phyloP scores from a whole-genome alignment of 1,140 invertebrate genomes.

The Hylaeus anthracinus region DNA sequence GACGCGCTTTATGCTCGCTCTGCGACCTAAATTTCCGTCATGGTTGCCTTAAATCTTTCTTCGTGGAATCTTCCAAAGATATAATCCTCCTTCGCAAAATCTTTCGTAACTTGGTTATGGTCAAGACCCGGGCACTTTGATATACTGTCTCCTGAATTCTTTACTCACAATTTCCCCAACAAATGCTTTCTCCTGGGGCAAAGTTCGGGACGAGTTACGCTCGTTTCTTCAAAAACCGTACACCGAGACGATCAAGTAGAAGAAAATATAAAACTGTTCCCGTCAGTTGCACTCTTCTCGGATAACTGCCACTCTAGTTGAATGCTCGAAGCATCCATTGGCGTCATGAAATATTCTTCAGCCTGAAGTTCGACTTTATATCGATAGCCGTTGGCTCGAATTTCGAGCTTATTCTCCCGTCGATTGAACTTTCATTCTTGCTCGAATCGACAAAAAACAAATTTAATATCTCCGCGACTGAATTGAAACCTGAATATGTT shows the following conservation, averaged over 20 bases:
- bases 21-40: constrained; percentile 10
- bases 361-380: neutral
- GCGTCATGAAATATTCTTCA: constrained; percentile 10
- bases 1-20: neutral
- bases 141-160: constrained; percentile 1
- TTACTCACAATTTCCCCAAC: neutral
- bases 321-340: neutral
- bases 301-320: neutral
- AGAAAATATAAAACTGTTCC: constrained; percentile 18
- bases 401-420: neutral
- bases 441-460: constrained; percentile 14
- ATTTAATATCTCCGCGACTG: neutral
- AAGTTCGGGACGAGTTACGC: neutral
- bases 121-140: neutral
- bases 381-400: neutral
- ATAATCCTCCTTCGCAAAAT: neutral
- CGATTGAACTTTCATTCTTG: neutral
- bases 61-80: neutral
- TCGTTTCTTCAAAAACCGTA: neutral
- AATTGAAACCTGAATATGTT: neutral
- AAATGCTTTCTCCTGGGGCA: neutral
- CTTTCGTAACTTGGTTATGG: neutral
- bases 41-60: neutral
- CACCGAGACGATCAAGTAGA: no score
- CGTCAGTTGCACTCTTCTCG: neutral